Conservation (phyloP, 2,113 vertebrate species). For the Chiloscyllium plagiosum region DNA sequence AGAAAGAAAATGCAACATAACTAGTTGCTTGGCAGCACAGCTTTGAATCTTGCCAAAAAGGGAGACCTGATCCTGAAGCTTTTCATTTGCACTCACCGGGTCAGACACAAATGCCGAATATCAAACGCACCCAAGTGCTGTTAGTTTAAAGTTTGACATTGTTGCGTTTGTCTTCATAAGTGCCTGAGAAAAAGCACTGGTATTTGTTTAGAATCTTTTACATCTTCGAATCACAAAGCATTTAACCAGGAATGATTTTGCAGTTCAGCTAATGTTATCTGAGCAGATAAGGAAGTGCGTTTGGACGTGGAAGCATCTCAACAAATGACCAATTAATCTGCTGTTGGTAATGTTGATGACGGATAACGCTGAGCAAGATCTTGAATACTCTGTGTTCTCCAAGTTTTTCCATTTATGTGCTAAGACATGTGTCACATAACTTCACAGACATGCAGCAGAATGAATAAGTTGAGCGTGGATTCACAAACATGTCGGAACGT, state of each 20-base stretch:
- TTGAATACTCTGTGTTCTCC: neutral
- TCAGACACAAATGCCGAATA: too few relatives aligned
- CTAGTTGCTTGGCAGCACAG: too few relatives aligned
- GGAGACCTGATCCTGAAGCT: too few relatives aligned
- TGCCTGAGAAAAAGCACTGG: neutral
- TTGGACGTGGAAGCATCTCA: neutral
- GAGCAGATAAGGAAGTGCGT: too few relatives aligned
- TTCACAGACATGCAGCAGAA: neutral
- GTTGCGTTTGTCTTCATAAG: too few relatives aligned
- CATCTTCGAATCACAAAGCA: neutral
- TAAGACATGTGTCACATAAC: too few relatives aligned
- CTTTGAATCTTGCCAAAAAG: too few relatives aligned
- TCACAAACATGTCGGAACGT: neutral
- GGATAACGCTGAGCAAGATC: neutral
- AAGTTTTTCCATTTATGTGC: neutral
- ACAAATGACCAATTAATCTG: neutral
- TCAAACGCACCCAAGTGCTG: too few relatives aligned
- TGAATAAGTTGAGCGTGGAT: neutral
- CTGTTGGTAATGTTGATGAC: neutral
- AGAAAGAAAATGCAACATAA: neutral
- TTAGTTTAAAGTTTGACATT: too few relatives aligned
- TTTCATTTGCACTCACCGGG: too few relatives aligned
- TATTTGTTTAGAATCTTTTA: neutral
- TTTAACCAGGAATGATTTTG: neutral
- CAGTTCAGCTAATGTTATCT: neutral